A percentile compares a stretch with the other conserved stretches of the same genome.
Evolutionary conservation across 1,140 invertebrate genomes (phyloP).

Genomic region (Euschistus heros): DNA sequence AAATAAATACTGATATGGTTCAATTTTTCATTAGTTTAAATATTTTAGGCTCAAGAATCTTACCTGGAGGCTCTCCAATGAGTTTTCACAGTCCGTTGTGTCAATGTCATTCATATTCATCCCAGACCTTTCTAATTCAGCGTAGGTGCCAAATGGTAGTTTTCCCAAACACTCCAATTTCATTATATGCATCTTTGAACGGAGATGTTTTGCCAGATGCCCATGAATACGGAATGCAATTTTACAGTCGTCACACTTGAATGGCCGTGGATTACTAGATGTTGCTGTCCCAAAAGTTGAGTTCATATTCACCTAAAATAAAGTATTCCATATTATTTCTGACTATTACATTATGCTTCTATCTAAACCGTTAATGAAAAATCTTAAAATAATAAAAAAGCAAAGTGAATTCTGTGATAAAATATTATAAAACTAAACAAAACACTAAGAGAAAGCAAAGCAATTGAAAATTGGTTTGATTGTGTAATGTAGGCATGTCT

Average conservation of each 20-base stretch:
- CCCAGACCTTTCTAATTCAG: constrained; percentile 83
- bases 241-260: constrained; percentile 90
- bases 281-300: constrained; percentile 73
- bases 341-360: no score
- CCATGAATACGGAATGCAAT: constrained; percentile 93
- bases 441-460: no score
- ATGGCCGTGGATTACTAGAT: constrained; percentile 81
- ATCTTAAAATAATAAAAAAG: no score
- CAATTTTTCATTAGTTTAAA: no score
- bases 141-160: constrained; percentile 89
- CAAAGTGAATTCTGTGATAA: no score
- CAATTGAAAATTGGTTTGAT: no score
- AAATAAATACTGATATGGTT: no score
- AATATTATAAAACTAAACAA: no score
- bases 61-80: constrained; percentile 71
- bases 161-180: constrained; percentile 85
- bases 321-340: no score
- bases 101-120: constrained; percentile 87
- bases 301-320: constrained; percentile 56
- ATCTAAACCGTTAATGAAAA: no score
- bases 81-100: constrained; percentile 87
- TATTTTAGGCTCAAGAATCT: no score
- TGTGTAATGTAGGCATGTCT: no score
- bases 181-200: constrained; percentile 95
- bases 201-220: constrained; percentile 89